phyloP scores from a whole-genome alignment of 2,797 vertebrate genomes.

The Uromys caudimaculatus region DNA sequence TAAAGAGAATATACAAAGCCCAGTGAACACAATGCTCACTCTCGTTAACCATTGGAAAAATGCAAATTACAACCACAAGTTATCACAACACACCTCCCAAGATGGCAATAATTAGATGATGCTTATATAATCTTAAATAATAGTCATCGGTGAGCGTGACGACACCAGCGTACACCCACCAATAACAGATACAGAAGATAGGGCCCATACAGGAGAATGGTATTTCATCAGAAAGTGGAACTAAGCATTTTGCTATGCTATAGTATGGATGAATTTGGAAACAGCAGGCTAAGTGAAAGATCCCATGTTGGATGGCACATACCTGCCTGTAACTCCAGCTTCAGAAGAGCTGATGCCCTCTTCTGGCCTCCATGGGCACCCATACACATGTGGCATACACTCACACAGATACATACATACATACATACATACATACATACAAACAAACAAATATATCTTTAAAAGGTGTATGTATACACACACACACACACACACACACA shows the following conservation, averaged over 20 bases:
- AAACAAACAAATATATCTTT: not conserved
- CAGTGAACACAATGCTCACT: not conserved
- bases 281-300: not conserved
- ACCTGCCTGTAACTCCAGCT: not conserved
- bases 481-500: not conserved
- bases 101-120: not conserved
- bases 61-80: constrained; percentile 2
- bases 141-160: not conserved
- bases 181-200: not conserved
- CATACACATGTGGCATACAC: not conserved
- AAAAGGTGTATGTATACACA: not conserved
- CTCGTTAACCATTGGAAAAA: not conserved
- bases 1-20: not conserved
- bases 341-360: not conserved
- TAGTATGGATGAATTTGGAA: not conserved
- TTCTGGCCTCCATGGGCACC: not conserved
- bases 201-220: not conserved
- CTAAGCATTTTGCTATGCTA: not conserved
- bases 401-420: not conserved
- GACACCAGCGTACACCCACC: not conserved
- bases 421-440: not conserved
- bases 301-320: not conserved
- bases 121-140: not conserved
- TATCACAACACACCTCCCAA: not conserved
- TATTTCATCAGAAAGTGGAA: not conserved